Base-by-base conservation (phyloP, 1,140 invertebrate species). In the Zaprionus africanus region DNA sequence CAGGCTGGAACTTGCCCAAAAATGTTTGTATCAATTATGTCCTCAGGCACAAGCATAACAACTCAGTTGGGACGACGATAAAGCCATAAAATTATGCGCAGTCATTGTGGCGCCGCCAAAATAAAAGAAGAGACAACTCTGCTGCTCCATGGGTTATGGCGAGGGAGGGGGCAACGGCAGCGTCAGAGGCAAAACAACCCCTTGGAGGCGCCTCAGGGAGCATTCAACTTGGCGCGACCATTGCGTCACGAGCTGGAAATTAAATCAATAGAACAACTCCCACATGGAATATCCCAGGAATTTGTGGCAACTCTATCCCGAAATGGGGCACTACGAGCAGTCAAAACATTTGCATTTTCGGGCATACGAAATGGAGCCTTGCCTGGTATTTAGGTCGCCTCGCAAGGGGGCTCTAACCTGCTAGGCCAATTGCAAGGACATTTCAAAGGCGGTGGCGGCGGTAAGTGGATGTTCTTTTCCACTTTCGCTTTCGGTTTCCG, bases 201-300 rank as follows among this genome's bases (percentile, higher is more conserved):
- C 84, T 88, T 88, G 78, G 81, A 76, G 57, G 64, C 64, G 81
- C 72, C 63, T 36, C 68, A 53, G 82, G 82, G 84, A 69, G 68
- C 85, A 70, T 87, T 87, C 84, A 87, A 87, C 84, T 87, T 78
- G 53, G 58, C 46, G 19, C 28, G 46, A 62, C 70, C 57, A 87
- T 87, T 88, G 84, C 84, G 84, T 87, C 84, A 87, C 78, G 71
- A 57, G 79, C 60, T 28, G 69, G 65, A 46, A 87, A 88, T 88
- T 87, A 88, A 87, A 87, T 87, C 84, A 88, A 87, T 87, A 87
- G 84, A 69, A 74, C 79, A 87, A 87, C 84, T 87, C 84, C 84
- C 84, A 88, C 84, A 82, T 59, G 65, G 69, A 72, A 31, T 26
- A 31, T 28, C 4, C 15, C 12, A 31, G 9, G n/a, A 38, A 24